Conservation (phyloP, 2,888 invertebrate species). For the Heliconius erato region DNA sequence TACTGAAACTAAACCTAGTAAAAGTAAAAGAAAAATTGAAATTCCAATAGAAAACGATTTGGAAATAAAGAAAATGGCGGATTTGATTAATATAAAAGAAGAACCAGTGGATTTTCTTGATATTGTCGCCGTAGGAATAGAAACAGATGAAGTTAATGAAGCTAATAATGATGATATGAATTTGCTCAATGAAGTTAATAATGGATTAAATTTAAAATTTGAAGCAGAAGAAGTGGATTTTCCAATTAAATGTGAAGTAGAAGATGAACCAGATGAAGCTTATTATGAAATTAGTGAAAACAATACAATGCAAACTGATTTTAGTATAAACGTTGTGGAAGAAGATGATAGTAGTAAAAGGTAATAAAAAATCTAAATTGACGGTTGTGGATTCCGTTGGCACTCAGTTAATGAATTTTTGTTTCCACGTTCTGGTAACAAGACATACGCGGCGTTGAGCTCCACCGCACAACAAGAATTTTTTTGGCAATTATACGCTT, state of each 20-base stretch:
- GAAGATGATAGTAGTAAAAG: neutral
- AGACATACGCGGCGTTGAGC: neutral
- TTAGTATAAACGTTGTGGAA: neutral
- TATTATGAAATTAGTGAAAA: neutral
- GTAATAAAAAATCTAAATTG: neutral
- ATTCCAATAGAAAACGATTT: neutral
- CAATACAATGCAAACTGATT: neutral
- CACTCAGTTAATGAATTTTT: neutral
- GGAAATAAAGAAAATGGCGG: neutral
- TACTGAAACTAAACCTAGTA: neutral
- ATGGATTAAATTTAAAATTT: neutral
- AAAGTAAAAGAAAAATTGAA: neutral
- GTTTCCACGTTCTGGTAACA: neutral
- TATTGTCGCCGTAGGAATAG: neutral
- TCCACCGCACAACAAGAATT: neutral
- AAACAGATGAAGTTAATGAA: conserved; percentile 8
- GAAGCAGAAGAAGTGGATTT: neutral
- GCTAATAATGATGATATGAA: neutral
- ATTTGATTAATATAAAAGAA: neutral
- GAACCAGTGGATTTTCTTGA: conserved; percentile 9
- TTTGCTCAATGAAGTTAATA: neutral
- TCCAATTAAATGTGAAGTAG: conserved; percentile 10
- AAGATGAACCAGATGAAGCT: neutral
- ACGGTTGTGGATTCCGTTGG: neutral
- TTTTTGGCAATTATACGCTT: neutral